Evolutionary conservation across 2,888 invertebrate genomes (phyloP).

Genomic region (Cynaeus angustus): DNA sequence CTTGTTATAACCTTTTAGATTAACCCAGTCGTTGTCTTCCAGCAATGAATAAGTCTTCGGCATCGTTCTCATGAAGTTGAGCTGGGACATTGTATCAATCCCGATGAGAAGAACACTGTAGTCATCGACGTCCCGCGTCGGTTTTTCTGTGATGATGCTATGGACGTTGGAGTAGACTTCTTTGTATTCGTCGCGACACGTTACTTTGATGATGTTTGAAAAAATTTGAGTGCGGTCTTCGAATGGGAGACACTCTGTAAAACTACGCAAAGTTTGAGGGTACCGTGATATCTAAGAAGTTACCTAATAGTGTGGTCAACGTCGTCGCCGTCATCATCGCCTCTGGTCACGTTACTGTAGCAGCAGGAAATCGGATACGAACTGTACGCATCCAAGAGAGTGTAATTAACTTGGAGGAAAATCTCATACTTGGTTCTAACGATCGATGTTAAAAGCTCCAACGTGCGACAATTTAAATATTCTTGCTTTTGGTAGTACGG

Average conservation of each 20-base stretch:
- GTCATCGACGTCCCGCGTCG: slow-evolving; percentile 64
- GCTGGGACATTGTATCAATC: slow-evolving; percentile 88
- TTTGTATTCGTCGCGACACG: slow-evolving; percentile 66
- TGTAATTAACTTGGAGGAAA: slow-evolving; percentile 58
- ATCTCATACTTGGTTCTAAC: slow-evolving; percentile 53
- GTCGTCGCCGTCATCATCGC: slow-evolving; percentile 37
- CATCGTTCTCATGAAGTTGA: slow-evolving; percentile 84
- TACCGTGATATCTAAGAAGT: too few species aligned
- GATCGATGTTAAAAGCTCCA: slow-evolving; percentile 59
- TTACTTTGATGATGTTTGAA: slow-evolving; percentile 73
- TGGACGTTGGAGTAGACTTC: slow-evolving; percentile 74
- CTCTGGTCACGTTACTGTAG: slow-evolving; percentile 43
- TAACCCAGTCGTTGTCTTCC: slow-evolving; percentile 71
- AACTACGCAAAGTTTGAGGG: slow-evolving; percentile 50
- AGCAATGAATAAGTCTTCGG: slow-evolving; percentile 81
- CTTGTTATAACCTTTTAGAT: slow-evolving; percentile 73
- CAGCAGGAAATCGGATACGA: slow-evolving; percentile 38
- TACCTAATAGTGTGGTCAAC: slow-evolving; percentile 35
- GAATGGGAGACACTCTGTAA: slow-evolving; percentile 71
- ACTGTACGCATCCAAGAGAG: slow-evolving; percentile 48
- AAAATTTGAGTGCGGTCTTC: slow-evolving; percentile 65
- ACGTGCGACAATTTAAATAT: slow-evolving; percentile 58
- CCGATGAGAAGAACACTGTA: slow-evolving; percentile 84
- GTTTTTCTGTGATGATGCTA: slow-evolving; percentile 69
- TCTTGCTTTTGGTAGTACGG: slow-evolving; percentile 56